These are phyloP conservation scores for Anniella stebbinsi DNA, from an alignment of 2,797 vertebrate genomes.

Conservation along the genomic window DNA sequence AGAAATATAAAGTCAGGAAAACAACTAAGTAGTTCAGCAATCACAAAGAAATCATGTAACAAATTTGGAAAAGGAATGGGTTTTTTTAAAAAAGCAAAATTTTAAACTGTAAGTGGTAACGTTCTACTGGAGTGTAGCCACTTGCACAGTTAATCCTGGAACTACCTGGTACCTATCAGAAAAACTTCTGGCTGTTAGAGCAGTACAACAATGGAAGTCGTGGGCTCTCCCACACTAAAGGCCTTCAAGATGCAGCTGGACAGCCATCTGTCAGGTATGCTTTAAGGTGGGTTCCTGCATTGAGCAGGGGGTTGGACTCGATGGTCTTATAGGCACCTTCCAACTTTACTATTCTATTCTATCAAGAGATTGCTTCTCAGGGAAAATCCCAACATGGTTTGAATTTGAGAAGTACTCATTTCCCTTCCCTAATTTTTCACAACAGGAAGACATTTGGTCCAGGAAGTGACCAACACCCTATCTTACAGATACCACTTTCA, in stretches of 20 bases:
- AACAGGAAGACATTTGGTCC: neutral
- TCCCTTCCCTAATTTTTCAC: neutral
- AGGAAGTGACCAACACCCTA: neutral
- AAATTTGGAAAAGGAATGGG: neutral
- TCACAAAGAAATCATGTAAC: neutral
- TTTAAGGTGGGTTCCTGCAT: too few relatives aligned
- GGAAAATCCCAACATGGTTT: neutral
- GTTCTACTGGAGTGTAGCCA: neutral
- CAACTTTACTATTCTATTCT: neutral
- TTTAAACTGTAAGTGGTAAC: neutral
- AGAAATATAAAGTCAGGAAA: constrained; percentile 3
- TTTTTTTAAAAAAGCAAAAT: neutral
- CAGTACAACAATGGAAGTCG: too few relatives aligned
- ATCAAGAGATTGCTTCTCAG: neutral
- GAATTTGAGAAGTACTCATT: neutral
- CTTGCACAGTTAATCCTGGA: neutral
- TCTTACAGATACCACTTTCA: neutral
- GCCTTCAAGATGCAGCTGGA: too few relatives aligned
- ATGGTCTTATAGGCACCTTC: too few relatives aligned
- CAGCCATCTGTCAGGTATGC: too few relatives aligned
- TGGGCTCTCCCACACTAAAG: too few relatives aligned
- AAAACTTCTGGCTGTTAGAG: too few relatives aligned
- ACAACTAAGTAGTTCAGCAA: neutral
- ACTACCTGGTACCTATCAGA: neutral
- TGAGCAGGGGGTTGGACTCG: too few relatives aligned